Evolutionary conservation across 2,113 vertebrate genomes (phyloP), one percentile per base, ranked within the genome.

Genomic region (Crotalus tigris): DNA sequence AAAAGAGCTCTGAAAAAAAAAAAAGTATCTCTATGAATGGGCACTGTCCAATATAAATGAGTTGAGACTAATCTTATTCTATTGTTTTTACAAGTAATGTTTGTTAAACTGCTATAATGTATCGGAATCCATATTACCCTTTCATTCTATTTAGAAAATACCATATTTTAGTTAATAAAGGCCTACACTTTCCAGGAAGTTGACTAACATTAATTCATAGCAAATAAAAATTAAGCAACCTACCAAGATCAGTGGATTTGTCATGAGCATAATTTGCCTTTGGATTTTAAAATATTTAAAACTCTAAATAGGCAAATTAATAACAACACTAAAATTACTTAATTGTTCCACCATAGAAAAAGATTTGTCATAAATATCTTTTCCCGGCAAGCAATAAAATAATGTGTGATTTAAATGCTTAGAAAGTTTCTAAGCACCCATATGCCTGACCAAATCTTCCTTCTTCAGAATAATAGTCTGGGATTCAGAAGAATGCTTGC

Each of bases 161-260:
- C 15, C 1, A 46, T 17, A 59, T 86, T 87, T 93, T 94, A 94
- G 13, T 69, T 93, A 85, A 46, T 88, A 88, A 91, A 51, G 94
- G 88, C 53, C 29, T 0, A 88, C 57, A 88, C 33, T 12, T 97
- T 58, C 64, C 58, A 54, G 85, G 54, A 95, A 59, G 17, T 39
- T 24, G 26, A 12, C 49, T 88, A 15, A 46, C 15, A 29, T 69
- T 53, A 29, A 44, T 88, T 94, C 91, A 51, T 51, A 95, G 93
- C 59, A 23, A 2, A 85, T 7, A 95, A 49, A 94, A 1, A 17
- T 53, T 17, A 26, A 92, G 88, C 19, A n/a, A 24, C 33, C n/a
- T 58, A 19, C 11, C 61, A 59, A 88, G 87, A 53, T 26, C 23
- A 88, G 55, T 89, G 19, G 59, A 9, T 75, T 17, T 75, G 69